Base-by-base conservation (phyloP, 1,140 invertebrate genomes). In the Colletes latitarsis region DNA sequence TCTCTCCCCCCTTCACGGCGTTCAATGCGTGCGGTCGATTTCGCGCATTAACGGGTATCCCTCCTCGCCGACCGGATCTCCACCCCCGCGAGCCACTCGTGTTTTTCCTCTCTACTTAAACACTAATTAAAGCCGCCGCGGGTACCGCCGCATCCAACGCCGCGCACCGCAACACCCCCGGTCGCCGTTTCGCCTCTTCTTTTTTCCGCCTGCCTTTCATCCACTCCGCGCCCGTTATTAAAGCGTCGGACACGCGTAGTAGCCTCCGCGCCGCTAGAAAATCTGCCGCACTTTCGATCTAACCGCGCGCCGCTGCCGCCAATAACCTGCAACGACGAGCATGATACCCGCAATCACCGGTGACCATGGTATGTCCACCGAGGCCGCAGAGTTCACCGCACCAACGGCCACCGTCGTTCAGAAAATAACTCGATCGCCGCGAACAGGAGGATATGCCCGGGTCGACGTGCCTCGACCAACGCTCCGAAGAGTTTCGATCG, bases 51-150 rank as follows among this genome's bases (percentile, higher is more conserved):
- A 63, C 39, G 30, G 3, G 49, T 49, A 10, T 30, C 46, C 49
- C 3, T 8, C 14, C 4, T 17, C 15, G 10, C 17, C 57, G 30
- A 30, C 57, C 17, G 5, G 55, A 57, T 6, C 17, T 14, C 55
- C 55, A 12, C 30, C 12, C 3, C n/a, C n/a, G 53, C 30, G n/a
- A 21, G 19, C 21, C 53, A 41, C 21, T 6, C 19, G 30, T 49
- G 30, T 85, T 82, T 85, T 82, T 85, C 49, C 70, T 80, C 77
- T 86, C 58, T 55, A 63, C 76, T 86, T 76, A 76, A 83, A 82
- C 66, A 41, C 63, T 87, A 84, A 87, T 86, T 82, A 87, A 86
- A 86, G 58, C 81, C 21, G 17, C 43, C 49, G 41, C 71, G 57
- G 41, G 30, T 30, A 30, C 30, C 4, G 49, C 57, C 67, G 68